Evolutionary conservation across 1,140 invertebrate genomes (phyloP).

Genomic region (Drosophila sp.): DNA sequence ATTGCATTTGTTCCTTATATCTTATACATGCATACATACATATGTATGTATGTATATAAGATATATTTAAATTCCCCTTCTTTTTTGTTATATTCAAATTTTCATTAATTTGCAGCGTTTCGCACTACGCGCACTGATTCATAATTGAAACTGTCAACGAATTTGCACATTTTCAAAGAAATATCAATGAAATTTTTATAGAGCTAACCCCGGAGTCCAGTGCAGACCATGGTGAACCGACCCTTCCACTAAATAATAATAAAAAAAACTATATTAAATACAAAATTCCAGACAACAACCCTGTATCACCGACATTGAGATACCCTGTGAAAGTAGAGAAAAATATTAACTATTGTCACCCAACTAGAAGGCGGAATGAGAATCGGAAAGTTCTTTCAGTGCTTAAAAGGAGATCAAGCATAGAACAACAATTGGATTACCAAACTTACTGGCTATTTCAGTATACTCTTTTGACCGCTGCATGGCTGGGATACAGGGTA

Average conservation of each 20-base stretch:
- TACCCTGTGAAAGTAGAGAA: background rate
- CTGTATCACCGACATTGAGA: background rate
- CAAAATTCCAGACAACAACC: background rate
- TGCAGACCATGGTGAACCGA: background rate
- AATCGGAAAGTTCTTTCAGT: too few relatives aligned
- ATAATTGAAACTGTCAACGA: conserved; percentile 68
- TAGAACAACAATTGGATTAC: too few relatives aligned
- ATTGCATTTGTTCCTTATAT: conserved; percentile 7
- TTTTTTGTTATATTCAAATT: background rate
- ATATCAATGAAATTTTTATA: conserved; percentile 19
- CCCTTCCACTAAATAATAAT: conserved; percentile 9
- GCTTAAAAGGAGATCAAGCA: too few relatives aligned
- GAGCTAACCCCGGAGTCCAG: background rate
- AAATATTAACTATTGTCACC: too few relatives aligned
- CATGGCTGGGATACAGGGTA: background rate
- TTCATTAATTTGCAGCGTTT: background rate
- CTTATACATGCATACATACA: background rate
- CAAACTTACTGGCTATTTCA: background rate
- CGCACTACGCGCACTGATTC: conserved; percentile 1
- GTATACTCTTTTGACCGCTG: background rate
- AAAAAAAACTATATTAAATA: conserved; percentile 7
- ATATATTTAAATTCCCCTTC: background rate
- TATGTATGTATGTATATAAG: background rate
- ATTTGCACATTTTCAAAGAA: conserved; percentile 41
- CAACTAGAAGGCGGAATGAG: too few relatives aligned